Base-by-base conservation (phyloP, 1,140 invertebrate genomes). In the Drosophila pallidifrons region DNA sequence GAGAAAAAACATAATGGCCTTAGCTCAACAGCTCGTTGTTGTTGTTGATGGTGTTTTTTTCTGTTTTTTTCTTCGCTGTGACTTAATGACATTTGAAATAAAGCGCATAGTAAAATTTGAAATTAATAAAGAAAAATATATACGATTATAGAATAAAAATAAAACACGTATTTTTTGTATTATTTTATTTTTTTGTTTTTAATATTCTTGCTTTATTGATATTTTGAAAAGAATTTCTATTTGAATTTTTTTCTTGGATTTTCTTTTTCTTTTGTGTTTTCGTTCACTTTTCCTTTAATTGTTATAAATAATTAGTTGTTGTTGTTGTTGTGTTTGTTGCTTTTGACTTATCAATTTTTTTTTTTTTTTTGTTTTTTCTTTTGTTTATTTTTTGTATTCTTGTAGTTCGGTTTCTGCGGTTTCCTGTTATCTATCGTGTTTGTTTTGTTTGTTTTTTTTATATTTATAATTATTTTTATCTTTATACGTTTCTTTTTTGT, bases 141-240 rank as follows among this genome's bases (percentile, higher is more conserved):
- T 10, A 38, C 35, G 35, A 38, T 10, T 38, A 38, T 38, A 8
- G 8, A 38, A 10, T 38, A 38, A 2, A 38, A 38, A 38, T 10
- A 38, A 38, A 38, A 38, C 35, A 38, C 2, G 35, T 38, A 45
- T 20, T 71, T 65, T 47, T 64, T 11, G 47, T 47, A 67, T 38
- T 78, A 35, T 54, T 49, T 66, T 65, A 5, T 64, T 30, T 75
- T 30, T 75, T 61, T 45, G 47, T 58, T 70, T 72, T 66, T 71
- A 77, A 79, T 69, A 86, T 77, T 81, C 55, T 85, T 88, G 88
- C 85, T 85, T 88, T 88, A 89, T 89, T 89, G 85, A 89, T 89
- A 89, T 89, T 89, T 91, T 80, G 81, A 82, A 88, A 91, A 85
- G 82, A 88, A 88, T 88, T 70, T 83, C 86, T 88, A 88, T 78